These are phyloP conservation scores for Micrasema longulum DNA, from an alignment of 1,140 invertebrate genomes.

Conservation along the genomic window DNA sequence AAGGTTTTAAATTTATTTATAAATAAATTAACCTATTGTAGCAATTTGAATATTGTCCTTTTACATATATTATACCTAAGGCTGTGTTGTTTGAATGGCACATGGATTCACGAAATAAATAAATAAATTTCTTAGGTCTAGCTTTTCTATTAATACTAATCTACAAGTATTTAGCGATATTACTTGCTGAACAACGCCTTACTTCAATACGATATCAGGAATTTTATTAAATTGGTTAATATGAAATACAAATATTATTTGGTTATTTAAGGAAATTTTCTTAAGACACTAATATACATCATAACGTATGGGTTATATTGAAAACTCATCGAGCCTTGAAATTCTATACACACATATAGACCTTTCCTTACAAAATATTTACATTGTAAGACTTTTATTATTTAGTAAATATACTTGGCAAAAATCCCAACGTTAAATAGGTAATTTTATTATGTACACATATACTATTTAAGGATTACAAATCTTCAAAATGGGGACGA, in stretches of 20 bases:
- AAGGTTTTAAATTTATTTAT: neutral
- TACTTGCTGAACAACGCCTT: conserved; percentile 28
- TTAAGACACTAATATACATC: conserved; percentile 17
- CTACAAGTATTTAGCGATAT: conserved; percentile 36
- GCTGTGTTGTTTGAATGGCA: conserved; percentile 44
- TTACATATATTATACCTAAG: conserved; percentile 24
- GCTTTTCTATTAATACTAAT: conserved; percentile 43
- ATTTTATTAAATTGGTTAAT: conserved; percentile 32
- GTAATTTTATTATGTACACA: too few relatives aligned
- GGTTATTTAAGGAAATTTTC: conserved; percentile 24
- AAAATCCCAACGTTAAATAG: too few relatives aligned
- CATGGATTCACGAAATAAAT: conserved; percentile 53
- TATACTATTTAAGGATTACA: too few relatives aligned
- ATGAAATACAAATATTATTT: conserved; percentile 26
- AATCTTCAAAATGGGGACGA: too few relatives aligned
- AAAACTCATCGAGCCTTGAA: too few relatives aligned
- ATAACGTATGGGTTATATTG: too few relatives aligned
- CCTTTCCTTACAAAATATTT: too few relatives aligned
- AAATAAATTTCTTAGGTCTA: conserved; percentile 48
- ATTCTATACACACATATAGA: too few relatives aligned
- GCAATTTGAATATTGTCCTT: conserved; percentile 48
- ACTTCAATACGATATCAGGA: conserved; percentile 37
- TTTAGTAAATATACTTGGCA: too few relatives aligned
- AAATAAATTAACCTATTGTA: conserved; percentile 41
- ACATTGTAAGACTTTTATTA: too few relatives aligned